Percentiles rank a stretch among this genome's conserved stretches.
These are phyloP conservation scores for Agrochola lota DNA, from an alignment of 2,888 invertebrate genomes.

Conservation along the genomic window DNA sequence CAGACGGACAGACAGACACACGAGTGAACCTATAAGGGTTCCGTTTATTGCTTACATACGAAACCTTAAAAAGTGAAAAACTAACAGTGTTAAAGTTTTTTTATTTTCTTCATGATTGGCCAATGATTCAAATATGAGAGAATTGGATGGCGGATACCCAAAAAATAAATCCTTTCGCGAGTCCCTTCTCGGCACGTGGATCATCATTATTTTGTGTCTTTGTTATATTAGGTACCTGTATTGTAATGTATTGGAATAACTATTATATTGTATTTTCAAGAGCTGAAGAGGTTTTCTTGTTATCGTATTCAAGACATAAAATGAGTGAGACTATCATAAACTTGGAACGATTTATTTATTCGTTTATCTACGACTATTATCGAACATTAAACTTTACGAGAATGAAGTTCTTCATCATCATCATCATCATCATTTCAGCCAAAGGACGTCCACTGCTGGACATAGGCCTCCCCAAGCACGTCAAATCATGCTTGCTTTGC, in stretches of 20 bases:
- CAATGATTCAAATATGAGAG: neutral
- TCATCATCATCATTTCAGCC: neutral
- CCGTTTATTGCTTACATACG: too few species aligned
- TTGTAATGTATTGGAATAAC: constrained; percentile 12
- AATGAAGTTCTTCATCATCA: neutral
- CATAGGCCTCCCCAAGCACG: neutral
- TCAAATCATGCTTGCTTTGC: neutral
- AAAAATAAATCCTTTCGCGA: constrained; percentile 25
- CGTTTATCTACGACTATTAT: too few species aligned
- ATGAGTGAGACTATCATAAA: neutral
- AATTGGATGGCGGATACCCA: constrained; percentile 11
- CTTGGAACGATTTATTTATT: neutral
- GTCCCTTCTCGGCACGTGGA: constrained; percentile 14
- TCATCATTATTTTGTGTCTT: constrained; percentile 32
- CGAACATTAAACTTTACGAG: neutral
- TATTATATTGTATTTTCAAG: neutral
- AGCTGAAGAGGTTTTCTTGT: neutral
- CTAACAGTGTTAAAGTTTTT: too few species aligned
- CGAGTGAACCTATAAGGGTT: too few species aligned
- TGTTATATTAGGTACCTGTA: too few species aligned
- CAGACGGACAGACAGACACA: too few species aligned
- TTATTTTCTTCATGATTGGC: neutral
- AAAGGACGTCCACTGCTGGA: neutral
- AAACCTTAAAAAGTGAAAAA: too few species aligned
- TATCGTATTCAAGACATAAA: neutral